A percentile compares a stretch with the other conserved stretches of the same genome.
Conservation (phyloP, 2,888 invertebrate species). For the Hemithea aestivaria region DNA sequence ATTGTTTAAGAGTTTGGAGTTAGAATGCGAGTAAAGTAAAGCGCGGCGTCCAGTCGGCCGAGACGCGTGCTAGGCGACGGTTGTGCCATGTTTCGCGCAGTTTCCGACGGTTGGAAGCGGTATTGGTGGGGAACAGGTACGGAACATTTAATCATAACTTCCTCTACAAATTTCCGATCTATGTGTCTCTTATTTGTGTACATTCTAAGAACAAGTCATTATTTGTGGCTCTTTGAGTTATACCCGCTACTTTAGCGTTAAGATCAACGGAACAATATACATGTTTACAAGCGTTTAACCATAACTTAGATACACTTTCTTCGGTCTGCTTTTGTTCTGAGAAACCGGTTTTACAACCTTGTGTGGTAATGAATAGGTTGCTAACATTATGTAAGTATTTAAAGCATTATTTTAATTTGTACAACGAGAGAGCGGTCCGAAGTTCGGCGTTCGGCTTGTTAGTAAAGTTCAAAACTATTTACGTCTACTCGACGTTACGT, state of each 20-base stretch:
- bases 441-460: constrained; percentile 42
- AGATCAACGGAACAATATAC: constrained; percentile 4
- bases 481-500: constrained; percentile 54
- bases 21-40: constrained; percentile 17
- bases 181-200: constrained; percentile 26
- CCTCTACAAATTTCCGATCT: constrained; percentile 54
- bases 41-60: constrained; percentile 53
- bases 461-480: constrained; percentile 65
- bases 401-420: constrained; percentile 4
- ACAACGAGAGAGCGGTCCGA: constrained; percentile 31
- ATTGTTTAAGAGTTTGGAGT: constrained; percentile 30
- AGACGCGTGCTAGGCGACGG: constrained; percentile 59
- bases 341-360: constrained; percentile 9
- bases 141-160: constrained; percentile 61
- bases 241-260: constrained; percentile 10
- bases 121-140: constrained; percentile 78
- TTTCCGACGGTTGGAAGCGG: constrained; percentile 69
- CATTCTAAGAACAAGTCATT: too few relatives aligned
- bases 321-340: not conserved
- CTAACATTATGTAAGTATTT: constrained; percentile 1
- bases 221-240: constrained; percentile 20
- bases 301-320: constrained; percentile 1
- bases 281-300: constrained; percentile 2
- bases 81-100: constrained; percentile 70
- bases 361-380: not conserved